Percentiles rank a stretch among this genome's conserved stretches.
Conservation (phyloP, 2,113 vertebrate species). For the Oophaga pumilio region DNA sequence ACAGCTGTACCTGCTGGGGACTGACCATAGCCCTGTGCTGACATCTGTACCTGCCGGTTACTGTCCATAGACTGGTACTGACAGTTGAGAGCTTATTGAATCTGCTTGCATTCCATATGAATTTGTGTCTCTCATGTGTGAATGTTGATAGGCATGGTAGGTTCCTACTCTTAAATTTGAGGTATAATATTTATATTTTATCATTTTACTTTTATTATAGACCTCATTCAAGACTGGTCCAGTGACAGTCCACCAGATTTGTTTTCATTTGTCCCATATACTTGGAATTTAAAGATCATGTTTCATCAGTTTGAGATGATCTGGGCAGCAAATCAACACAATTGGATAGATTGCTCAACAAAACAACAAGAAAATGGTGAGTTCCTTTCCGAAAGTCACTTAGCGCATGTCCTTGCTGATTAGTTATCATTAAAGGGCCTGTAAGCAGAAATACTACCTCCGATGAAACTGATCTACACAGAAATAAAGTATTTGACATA, state of each 20-base stretch:
- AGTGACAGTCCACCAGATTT: constrained; percentile 94
- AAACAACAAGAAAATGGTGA: constrained; percentile 98
- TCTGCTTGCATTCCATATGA: background rate
- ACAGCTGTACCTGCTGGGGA: too few species aligned
- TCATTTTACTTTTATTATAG: constrained; percentile 67
- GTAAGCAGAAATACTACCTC: background rate
- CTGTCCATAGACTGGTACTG: background rate
- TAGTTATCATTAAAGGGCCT: background rate
- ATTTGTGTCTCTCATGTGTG: background rate
- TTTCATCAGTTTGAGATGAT: constrained; percentile 99
- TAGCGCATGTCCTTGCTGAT: background rate
- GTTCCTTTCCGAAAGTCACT: constrained; percentile 32
- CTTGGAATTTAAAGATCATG: constrained; percentile 97
- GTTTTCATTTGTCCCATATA: constrained; percentile 96
- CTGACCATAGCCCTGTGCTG: too few species aligned
- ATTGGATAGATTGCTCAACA: constrained; percentile 98
- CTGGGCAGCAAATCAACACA: constrained; percentile 98
- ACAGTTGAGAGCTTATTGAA: background rate
- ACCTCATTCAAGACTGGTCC: constrained; percentile 97
- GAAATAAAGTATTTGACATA: background rate
- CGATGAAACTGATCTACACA: background rate
- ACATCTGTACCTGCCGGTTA: too few species aligned
- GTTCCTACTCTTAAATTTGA: background rate
- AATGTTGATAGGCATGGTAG: too few species aligned
- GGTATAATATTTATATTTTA: background rate